Percentiles rank a stretch among this genome's conserved stretches.
Evolutionary conservation across 2,888 invertebrate genomes (phyloP).

Genomic region (Eilema caniola): DNA sequence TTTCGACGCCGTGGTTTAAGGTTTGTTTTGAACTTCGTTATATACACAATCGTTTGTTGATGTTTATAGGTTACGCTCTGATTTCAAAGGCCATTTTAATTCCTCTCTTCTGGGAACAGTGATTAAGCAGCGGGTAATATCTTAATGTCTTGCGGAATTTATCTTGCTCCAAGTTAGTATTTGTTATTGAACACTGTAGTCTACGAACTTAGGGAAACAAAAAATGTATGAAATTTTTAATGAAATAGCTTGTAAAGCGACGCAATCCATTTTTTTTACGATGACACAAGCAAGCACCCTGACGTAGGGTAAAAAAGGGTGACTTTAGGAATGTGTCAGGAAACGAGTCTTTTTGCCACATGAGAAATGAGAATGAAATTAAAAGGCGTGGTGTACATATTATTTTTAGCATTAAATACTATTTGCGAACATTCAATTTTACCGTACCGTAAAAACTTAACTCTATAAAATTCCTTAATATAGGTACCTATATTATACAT

Average conservation of each 20-base stretch:
- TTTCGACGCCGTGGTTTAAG: slow-evolving; percentile 76
- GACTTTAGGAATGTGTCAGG: background rate
- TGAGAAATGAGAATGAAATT: too few relatives aligned
- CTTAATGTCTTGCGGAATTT: slow-evolving; percentile 5
- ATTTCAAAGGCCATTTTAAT: slow-evolving; percentile 37
- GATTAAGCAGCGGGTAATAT: slow-evolving; percentile 19
- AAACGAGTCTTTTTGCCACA: slow-evolving; percentile 18
- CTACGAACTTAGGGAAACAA: slow-evolving; percentile 38
- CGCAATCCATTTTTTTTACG: slow-evolving; percentile 36
- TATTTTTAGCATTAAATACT: too few relatives aligned
- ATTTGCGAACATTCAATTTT: too few relatives aligned
- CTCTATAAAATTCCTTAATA: too few relatives aligned
- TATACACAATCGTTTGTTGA: slow-evolving; percentile 38
- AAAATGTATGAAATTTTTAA: slow-evolving; percentile 30
- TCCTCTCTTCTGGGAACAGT: slow-evolving; percentile 21
- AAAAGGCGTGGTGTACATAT: background rate
- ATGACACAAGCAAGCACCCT: slow-evolving; percentile 3
- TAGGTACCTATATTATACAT: too few relatives aligned
- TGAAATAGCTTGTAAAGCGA: slow-evolving; percentile 35
- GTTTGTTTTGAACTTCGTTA: slow-evolving; percentile 54
- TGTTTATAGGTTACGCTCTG: slow-evolving; percentile 49
- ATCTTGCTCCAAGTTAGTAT: slow-evolving; percentile 10
- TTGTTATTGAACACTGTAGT: slow-evolving; percentile 29
- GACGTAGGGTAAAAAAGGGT: background rate
- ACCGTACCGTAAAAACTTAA: too few relatives aligned